These are phyloP conservation scores for Hydrophis major DNA, from an alignment of 2,797 vertebrate genomes.

Conservation along the genomic window DNA sequence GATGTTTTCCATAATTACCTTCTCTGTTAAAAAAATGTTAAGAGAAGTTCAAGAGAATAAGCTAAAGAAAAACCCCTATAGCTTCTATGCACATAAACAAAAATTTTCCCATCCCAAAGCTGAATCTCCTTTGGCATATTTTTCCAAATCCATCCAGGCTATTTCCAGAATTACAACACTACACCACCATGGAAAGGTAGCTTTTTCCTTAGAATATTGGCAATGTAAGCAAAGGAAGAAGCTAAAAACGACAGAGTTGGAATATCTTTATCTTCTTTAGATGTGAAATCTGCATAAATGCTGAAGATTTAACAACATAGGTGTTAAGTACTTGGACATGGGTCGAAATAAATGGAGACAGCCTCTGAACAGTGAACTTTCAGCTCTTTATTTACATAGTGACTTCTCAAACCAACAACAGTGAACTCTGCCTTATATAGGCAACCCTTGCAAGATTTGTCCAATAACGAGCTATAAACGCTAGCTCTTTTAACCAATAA, in stretches of 20 bases:
- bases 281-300: not conserved
- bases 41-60: not conserved
- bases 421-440: too few relatives aligned
- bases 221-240: not conserved
- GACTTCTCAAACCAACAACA: too few relatives aligned
- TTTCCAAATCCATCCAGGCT: not conserved
- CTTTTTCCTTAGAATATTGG: not conserved
- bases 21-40: not conserved
- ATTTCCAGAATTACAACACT: not conserved
- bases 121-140: not conserved
- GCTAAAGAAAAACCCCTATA: not conserved
- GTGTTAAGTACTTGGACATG: too few relatives aligned
- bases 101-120: not conserved
- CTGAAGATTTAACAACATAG: not conserved
- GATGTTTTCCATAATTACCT: not conserved
- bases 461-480: too few relatives aligned
- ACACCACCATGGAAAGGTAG: not conserved
- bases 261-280: not conserved
- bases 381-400: too few relatives aligned
- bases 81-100: not conserved
- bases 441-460: too few relatives aligned
- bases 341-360: too few relatives aligned
- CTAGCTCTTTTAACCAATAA: too few relatives aligned
- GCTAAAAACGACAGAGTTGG: not conserved
- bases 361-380: too few relatives aligned